Percentiles rank a stretch among this genome's conserved stretches.
Conservation (phyloP, 2,797 vertebrate genomes). For the Adelosebastes latens region DNA sequence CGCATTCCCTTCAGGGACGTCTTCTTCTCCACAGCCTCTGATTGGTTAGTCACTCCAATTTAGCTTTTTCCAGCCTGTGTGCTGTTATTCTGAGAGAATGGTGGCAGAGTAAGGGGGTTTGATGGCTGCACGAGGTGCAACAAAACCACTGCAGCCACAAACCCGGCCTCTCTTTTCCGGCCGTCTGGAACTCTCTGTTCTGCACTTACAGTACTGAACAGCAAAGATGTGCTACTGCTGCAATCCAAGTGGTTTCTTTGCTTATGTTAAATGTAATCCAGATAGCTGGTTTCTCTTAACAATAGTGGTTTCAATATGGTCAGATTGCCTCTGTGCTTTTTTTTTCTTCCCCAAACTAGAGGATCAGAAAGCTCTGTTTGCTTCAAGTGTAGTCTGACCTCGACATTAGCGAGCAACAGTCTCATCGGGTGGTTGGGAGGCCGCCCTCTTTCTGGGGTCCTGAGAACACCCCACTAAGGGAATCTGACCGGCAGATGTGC, state of each 20-base stretch:
- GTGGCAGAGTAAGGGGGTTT: constrained; percentile 30
- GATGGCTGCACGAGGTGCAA: constrained; percentile 44
- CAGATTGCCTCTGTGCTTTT: not conserved
- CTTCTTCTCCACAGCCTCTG: constrained; percentile 12
- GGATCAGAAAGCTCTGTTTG: constrained; percentile 13
- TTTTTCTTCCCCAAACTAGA: not conserved
- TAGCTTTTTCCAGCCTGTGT: constrained; percentile 50
- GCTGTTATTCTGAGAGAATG: constrained; percentile 15
- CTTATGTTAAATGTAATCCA: constrained; percentile 30
- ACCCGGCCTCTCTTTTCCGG: constrained; percentile 42
- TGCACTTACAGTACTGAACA: not conserved
- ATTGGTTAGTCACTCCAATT: constrained; percentile 46
- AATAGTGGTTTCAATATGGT: constrained; percentile 7
- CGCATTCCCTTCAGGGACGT: constrained; percentile 19
- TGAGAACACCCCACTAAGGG: constrained; percentile 38
- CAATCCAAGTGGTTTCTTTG: constrained; percentile 23
- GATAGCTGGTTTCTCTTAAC: constrained; percentile 9
- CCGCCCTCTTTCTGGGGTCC: constrained; percentile 35
- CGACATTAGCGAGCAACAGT: not conserved
- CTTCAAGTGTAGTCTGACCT: constrained; percentile 27
- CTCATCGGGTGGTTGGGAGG: constrained; percentile 11
- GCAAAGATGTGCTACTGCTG: constrained; percentile 12
- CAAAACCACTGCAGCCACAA: constrained; percentile 51
- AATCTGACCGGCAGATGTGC: constrained; percentile 75
- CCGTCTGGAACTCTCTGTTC: constrained; percentile 48